Conservation (phyloP, 53 echinoderm and acorn worm species). For the Holothuria scabra region DNA sequence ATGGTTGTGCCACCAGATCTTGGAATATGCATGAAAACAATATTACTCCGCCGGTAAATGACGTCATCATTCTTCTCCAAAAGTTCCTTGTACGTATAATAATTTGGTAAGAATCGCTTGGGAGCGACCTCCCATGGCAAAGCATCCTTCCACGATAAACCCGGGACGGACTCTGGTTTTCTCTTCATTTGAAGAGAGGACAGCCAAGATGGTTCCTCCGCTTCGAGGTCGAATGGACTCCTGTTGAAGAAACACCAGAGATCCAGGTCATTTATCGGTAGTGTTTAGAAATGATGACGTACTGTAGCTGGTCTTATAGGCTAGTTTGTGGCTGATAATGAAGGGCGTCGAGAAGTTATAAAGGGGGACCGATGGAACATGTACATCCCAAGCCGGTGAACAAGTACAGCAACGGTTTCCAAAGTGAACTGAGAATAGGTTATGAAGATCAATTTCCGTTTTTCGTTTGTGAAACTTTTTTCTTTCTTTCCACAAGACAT, state of each 20-base stretch:
- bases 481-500: too few relatives aligned
- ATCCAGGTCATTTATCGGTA: conserved; percentile 1
- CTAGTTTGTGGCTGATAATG: too few relatives aligned
- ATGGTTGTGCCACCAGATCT: conserved; percentile 43
- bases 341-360: too few relatives aligned
- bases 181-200: neutral
- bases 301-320: too few relatives aligned
- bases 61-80: neutral
- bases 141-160: conserved; percentile 32
- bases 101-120: conserved; percentile 35
- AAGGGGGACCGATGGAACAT: too few relatives aligned
- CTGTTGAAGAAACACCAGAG: conserved; percentile 44
- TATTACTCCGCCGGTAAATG: conserved; percentile 35
- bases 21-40: conserved; percentile 29
- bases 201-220: conserved; percentile 1
- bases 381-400: too few relatives aligned
- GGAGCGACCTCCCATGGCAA: conserved; percentile 37
- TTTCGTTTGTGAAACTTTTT: too few relatives aligned
- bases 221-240: conserved; percentile 11
- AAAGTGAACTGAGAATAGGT: too few relatives aligned
- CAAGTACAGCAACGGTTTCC: too few relatives aligned
- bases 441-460: too few relatives aligned
- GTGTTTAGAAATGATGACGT: too few relatives aligned
- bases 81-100: conserved; percentile 11
- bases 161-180: neutral